phyloP scores from a whole-genome alignment of 2,888 invertebrate genomes.

The Euclidia mi region DNA sequence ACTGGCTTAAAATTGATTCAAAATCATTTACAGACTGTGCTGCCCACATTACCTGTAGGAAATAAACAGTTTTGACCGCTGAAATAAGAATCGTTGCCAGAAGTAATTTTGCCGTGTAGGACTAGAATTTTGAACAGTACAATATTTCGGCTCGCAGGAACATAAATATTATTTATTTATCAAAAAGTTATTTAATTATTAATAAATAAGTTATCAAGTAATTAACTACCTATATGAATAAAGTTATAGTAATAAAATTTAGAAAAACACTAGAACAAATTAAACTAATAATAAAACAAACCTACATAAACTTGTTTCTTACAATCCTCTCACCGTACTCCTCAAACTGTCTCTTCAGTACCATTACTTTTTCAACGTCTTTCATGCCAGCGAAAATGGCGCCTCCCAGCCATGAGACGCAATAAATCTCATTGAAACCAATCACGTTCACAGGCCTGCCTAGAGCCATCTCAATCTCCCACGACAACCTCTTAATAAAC shows the following conservation, averaged over 20 bases:
- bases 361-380: slow-evolving; percentile 68
- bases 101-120: too few species aligned
- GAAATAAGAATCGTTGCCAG: too few species aligned
- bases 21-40: too few species aligned
- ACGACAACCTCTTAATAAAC: slow-evolving; percentile 62
- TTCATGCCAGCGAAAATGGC: slow-evolving; percentile 76
- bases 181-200: too few species aligned
- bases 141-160: too few species aligned
- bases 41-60: too few species aligned
- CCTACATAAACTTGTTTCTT: slow-evolving; percentile 69
- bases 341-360: slow-evolving; percentile 74
- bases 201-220: too few species aligned
- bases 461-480: slow-evolving; percentile 61
- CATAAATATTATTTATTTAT: too few species aligned
- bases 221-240: background rate
- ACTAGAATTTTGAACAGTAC: too few species aligned
- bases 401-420: slow-evolving; percentile 78
- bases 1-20: too few species aligned
- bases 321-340: slow-evolving; percentile 77
- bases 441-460: slow-evolving; percentile 61
- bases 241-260: background rate
- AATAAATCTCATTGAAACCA: slow-evolving; percentile 67
- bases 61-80: too few species aligned
- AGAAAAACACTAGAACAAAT: background rate
- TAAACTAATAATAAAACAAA: background rate